Percentiles rank a stretch among this genome's conserved stretches.
phyloP scores from a whole-genome alignment of 2,113 vertebrate genomes.

The Takifugu flavidus region DNA sequence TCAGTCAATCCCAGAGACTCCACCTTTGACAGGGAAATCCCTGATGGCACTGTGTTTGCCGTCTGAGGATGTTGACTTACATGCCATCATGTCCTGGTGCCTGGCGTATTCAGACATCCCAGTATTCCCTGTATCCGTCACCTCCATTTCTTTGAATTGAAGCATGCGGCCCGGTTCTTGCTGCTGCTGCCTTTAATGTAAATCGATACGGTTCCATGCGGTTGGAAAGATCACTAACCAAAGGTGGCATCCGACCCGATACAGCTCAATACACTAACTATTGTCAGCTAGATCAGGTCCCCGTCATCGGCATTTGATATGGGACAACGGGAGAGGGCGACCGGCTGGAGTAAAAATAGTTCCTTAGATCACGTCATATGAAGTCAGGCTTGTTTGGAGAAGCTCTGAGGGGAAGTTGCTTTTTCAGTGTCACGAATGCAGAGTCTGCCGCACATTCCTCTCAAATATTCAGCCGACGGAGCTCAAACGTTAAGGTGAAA shows the following conservation, averaged over 20 bases:
- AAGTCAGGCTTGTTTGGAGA: slow-evolving; percentile 42
- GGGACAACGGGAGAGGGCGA: slow-evolving; percentile 37
- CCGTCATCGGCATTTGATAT: slow-evolving; percentile 62
- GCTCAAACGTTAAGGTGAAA: not conserved
- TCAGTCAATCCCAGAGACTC: not conserved
- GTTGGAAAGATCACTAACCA: slow-evolving; percentile 64
- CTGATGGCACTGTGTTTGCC: not conserved
- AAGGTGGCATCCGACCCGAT: slow-evolving; percentile 68
- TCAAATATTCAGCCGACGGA: not conserved
- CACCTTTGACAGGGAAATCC: too few species aligned
- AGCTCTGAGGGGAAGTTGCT: slow-evolving; percentile 3
- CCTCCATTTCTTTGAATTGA: slow-evolving; percentile 57
- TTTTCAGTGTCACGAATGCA: slow-evolving; percentile 2
- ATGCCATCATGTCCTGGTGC: slow-evolving; percentile 1
- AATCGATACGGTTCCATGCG: slow-evolving; percentile 68
- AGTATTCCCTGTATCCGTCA: slow-evolving; percentile 50
- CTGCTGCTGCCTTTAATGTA: slow-evolving; percentile 59
- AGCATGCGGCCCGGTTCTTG: slow-evolving; percentile 28
- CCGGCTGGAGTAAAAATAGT: slow-evolving; percentile 49
- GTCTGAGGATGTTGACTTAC: not conserved
- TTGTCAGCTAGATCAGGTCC: slow-evolving; percentile 57
- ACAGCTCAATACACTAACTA: slow-evolving; percentile 58
- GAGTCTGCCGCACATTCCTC: too few species aligned
- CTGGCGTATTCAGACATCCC: too few species aligned
- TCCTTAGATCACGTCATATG: slow-evolving; percentile 46